These are phyloP conservation scores for Athene noctua DNA, from an alignment of 2,113 vertebrate genomes.

Conservation along the genomic window DNA sequence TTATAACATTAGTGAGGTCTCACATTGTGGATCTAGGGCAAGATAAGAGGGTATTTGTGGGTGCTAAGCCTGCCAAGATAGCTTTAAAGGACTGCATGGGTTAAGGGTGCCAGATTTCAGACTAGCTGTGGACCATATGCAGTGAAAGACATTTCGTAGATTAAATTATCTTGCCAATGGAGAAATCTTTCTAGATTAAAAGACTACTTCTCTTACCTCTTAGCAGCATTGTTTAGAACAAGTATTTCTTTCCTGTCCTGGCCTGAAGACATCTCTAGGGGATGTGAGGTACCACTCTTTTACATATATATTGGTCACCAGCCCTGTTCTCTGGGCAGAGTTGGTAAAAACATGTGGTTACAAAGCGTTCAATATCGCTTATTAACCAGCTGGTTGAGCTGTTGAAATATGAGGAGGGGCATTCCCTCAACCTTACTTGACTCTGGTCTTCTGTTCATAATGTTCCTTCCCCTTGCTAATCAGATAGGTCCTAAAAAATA, in stretches of 20 bases:
- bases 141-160: not conserved
- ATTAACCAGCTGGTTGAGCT: not conserved
- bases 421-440: not conserved
- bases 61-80: not conserved
- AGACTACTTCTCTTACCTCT: not conserved
- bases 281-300: not conserved
- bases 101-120: not conserved
- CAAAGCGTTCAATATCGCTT: rapidly evolving
- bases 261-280: not conserved
- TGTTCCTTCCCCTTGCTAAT: not conserved
- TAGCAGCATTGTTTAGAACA: not conserved
- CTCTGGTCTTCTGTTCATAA: not conserved
- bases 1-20: not conserved
- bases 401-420: not conserved
- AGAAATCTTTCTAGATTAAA: not conserved
- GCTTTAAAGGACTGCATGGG: not conserved
- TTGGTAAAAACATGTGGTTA: not conserved
- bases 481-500: not conserved
- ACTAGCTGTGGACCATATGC: not conserved
- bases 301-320: not conserved
- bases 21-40: not conserved
- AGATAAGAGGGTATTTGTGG: not conserved
- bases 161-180: not conserved
- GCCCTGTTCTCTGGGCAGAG: not conserved
- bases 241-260: not conserved